Evolutionary conservation across 2,888 invertebrate species (phyloP).

Genomic region (Oeneis ivallda): DNA sequence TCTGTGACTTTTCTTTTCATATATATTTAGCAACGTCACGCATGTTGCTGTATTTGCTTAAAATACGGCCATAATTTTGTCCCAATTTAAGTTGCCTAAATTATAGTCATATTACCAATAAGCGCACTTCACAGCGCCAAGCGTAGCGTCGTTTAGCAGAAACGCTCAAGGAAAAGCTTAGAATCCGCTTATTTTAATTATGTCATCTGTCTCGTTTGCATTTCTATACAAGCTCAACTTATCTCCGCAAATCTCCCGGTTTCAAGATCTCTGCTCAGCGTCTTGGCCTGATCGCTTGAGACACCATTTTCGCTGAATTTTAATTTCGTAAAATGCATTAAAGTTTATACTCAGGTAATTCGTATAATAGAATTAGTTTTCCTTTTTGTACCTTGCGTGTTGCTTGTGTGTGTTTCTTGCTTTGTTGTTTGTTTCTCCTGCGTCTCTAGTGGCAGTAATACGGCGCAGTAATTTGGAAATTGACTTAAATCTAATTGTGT

Average conservation of each 20-base stretch:
- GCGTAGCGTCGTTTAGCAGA: constrained; percentile 8
- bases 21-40: too few species aligned
- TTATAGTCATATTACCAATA: background rate
- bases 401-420: too few species aligned
- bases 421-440: too few species aligned
- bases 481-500: too few species aligned
- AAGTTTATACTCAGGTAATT: too few species aligned
- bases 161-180: constrained; percentile 16
- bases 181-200: constrained; percentile 34
- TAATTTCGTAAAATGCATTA: constrained; percentile 44
- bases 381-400: too few species aligned
- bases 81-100: background rate
- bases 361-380: too few species aligned
- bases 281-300: constrained; percentile 47
- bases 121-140: constrained; percentile 15
- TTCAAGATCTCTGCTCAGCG: constrained; percentile 32
- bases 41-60: too few species aligned
- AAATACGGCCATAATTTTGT: background rate
- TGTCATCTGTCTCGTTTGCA: constrained; percentile 30
- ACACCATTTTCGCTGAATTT: constrained; percentile 55
- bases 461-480: too few species aligned
- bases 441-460: too few species aligned
- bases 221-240: constrained; percentile 29
- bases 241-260: constrained; percentile 38
- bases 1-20: too few species aligned